Conservation (phyloP, 2,113 vertebrate genomes). For the Spilogale gracilis region DNA sequence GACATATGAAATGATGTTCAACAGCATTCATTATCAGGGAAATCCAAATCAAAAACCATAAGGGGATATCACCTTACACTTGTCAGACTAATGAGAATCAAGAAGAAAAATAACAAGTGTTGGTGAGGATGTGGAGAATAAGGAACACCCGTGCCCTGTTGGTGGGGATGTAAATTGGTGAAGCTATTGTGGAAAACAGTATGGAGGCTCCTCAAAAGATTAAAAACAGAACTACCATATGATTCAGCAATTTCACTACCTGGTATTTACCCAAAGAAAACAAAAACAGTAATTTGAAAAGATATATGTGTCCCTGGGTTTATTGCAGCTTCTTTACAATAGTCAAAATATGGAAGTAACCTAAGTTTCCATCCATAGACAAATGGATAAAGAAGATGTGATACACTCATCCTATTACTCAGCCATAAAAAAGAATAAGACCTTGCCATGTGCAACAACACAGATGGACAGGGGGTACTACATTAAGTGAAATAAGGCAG, state of each 20-base stretch:
- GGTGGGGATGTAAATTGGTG: neutral
- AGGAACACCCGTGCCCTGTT: neutral
- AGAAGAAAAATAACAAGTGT: neutral
- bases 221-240: neutral
- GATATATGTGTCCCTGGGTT: neutral
- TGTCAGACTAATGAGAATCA: neutral
- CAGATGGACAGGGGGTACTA: neutral
- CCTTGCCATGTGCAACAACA: neutral
- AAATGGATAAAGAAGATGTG: neutral
- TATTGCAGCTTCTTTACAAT: neutral
- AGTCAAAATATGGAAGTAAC: neutral
- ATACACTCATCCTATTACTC: neutral
- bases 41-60: neutral
- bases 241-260: neutral
- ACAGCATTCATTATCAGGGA: neutral
- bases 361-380: neutral
- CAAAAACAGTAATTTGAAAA: neutral
- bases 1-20: neutral
- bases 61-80: neutral
- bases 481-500: neutral
- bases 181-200: neutral
- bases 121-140: neutral
- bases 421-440: neutral
- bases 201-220: neutral
- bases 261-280: neutral